Evolutionary conservation across 2,888 invertebrate species (phyloP).

Genomic region (Neoascia interrupta): DNA sequence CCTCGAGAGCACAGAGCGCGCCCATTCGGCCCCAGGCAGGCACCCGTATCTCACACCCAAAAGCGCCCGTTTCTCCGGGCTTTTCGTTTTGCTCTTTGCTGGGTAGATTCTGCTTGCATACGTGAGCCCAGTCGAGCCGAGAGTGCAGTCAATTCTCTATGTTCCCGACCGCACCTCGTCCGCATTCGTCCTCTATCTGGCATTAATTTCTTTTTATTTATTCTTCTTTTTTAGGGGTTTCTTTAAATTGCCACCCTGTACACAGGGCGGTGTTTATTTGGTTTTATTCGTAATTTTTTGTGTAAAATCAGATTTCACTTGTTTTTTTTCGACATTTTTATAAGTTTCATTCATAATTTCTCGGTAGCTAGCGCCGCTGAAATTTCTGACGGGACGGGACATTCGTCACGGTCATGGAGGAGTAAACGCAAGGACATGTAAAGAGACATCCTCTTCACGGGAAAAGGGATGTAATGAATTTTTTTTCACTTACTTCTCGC

Average conservation of each 20-base stretch:
- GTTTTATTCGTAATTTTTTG: not conserved
- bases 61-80: constrained; percentile 20
- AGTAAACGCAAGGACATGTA: constrained; percentile 22
- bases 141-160: constrained; percentile 3
- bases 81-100: constrained; percentile 58
- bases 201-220: constrained; percentile 51
- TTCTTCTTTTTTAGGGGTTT: constrained; percentile 21
- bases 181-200: constrained; percentile 16
- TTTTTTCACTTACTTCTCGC: constrained; percentile 22
- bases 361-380: constrained; percentile 9
- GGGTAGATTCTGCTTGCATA: constrained; percentile 53
- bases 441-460: not conserved
- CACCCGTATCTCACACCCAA: constrained; percentile 1
- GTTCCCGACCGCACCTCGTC: not conserved
- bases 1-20: constrained; percentile 17
- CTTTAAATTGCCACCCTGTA: constrained; percentile 36
- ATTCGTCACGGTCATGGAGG: too few relatives aligned
- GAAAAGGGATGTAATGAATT: constrained; percentile 34
- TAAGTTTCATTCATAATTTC: constrained; percentile 64
- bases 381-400: constrained; percentile 51
- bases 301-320: constrained; percentile 26
- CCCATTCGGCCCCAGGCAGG: constrained; percentile 17
- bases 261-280: not conserved
- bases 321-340: constrained; percentile 44
- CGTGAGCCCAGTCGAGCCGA: constrained; percentile 56